Evolutionary conservation across 1,140 invertebrate species (phyloP).

Genomic region (Calycopis cecrops): DNA sequence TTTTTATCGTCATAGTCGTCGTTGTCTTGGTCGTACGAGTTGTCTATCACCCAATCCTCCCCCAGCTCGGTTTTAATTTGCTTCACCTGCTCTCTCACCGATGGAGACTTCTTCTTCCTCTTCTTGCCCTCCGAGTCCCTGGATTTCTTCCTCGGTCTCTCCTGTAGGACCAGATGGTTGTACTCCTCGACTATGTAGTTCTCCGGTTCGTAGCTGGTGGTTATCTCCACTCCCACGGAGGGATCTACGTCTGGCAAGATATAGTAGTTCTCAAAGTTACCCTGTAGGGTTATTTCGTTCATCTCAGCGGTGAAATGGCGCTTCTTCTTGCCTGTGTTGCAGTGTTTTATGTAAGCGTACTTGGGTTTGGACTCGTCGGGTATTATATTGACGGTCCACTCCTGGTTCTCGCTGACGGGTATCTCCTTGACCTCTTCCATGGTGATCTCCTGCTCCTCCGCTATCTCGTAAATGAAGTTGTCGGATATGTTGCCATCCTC

Average conservation of each 20-base stretch:
- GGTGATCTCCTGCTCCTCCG: slow-evolving; percentile 61
- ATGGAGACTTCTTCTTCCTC: slow-evolving; percentile 37
- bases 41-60: slow-evolving; percentile 58
- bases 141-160: slow-evolving; percentile 44
- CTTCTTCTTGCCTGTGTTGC: slow-evolving; percentile 56
- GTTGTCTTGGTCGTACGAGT: slow-evolving; percentile 44
- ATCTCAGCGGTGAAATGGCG: slow-evolving; percentile 60
- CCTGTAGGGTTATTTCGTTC: slow-evolving; percentile 57
- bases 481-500: slow-evolving; percentile 51
- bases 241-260: slow-evolving; percentile 61
- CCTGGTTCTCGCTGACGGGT: slow-evolving; percentile 34
- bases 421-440: slow-evolving; percentile 68
- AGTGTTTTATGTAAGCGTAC: slow-evolving; percentile 64
- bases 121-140: slow-evolving; percentile 41
- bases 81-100: slow-evolving; percentile 40
- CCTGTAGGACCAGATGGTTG: slow-evolving; percentile 51
- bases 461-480: slow-evolving; percentile 66
- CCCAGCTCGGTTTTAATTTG: slow-evolving; percentile 41
- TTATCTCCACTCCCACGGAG: slow-evolving; percentile 54
- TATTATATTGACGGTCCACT: slow-evolving; percentile 62
- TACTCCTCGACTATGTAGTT: slow-evolving; percentile 61
- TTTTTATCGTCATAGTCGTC: slow-evolving; percentile 61
- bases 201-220: slow-evolving; percentile 57
- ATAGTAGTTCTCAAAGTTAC: slow-evolving; percentile 63
- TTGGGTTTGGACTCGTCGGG: slow-evolving; percentile 53